Evolutionary conservation across 2,888 invertebrate species (phyloP), one percentile per base, ranked within the genome.

Genomic region (Holacanthella duospinosa): DNA sequence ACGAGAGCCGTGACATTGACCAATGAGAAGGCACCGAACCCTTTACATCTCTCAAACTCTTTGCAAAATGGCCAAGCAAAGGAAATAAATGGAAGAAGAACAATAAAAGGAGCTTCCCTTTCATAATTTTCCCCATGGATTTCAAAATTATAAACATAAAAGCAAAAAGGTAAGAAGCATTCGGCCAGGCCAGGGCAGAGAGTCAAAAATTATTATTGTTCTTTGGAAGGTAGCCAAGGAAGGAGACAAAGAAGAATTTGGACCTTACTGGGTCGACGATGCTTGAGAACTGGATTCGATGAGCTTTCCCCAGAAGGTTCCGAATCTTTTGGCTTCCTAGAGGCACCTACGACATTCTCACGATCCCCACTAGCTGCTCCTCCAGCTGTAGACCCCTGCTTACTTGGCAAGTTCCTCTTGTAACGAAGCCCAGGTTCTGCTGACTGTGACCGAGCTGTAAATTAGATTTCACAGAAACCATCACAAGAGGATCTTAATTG

Each of bases 371-470:
- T 4, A 48, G 4, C 21, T 4, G 19, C 48, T 16, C 12, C 48
- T 12, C 36, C 36, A 6, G 9, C 36, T 12, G 36, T 36, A 16
- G 9, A 9, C 36, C 36, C 36, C 9, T 9, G 36, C 48, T 48
- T 48, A 48, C 48, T 48, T 48, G 48, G 48, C 48, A 48, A 21
- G n/a, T 9, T 48, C 48, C 48, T 9, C 48, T 48, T 48, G 48
- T 48, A n/a, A 48, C 48, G 48, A 48, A 48, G 48, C 48, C 78
- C 80, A 55, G 86, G 86, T 68, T 86, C 86, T 73, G 85, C 84
- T 65, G 86, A 86, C 77, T 86, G 85, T 64, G 86, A 86, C 74
- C 86, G 84, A 76, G 81, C 84, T 80, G 74, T 67, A 43, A 64
- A 62, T 24, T 36, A 60, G 25, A 54, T 24, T 53, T 9, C 53